Conservation (phyloP, 2,888 invertebrate species). For the Drosophila ustulata region DNA sequence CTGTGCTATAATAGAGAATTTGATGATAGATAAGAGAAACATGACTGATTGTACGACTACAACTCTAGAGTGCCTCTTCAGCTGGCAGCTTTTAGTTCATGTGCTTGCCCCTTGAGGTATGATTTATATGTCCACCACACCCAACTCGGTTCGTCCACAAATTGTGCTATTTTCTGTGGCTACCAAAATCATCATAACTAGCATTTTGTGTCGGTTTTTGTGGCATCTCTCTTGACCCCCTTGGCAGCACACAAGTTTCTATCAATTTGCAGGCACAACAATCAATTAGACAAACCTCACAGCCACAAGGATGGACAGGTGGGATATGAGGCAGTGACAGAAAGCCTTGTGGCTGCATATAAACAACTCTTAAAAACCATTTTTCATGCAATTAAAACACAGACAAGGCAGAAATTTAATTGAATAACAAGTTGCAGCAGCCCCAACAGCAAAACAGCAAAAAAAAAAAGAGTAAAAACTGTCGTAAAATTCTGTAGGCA, state of each 20-base stretch:
- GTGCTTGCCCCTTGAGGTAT: not conserved
- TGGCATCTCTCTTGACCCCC: not conserved
- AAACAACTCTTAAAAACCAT: conserved; percentile 52
- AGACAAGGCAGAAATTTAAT: conserved; percentile 64
- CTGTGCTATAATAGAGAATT: conserved; percentile 38
- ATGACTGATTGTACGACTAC: conserved; percentile 43
- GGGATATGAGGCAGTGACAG: not conserved
- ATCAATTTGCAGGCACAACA: conserved; percentile 22
- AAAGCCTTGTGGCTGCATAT: conserved; percentile 9
- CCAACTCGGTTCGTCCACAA: not conserved
- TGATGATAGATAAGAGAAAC: conserved; percentile 41
- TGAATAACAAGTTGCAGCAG: conserved; percentile 67
- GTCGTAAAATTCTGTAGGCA: conserved; percentile 60
- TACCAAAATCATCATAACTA: conserved; percentile 15
- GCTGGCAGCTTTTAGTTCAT: not conserved
- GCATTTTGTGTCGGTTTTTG: conserved; percentile 12
- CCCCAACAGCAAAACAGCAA: not conserved
- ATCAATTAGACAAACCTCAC: conserved; percentile 53
- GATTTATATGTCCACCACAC: not conserved
- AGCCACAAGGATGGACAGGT: not conserved
- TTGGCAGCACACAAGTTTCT: conserved; percentile 4
- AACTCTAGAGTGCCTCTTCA: not conserved
- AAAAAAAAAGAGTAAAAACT: conserved; percentile 47
- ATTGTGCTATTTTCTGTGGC: conserved; percentile 3
- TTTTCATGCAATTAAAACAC: conserved; percentile 73